A percentile compares a stretch with the other conserved stretches of the same genome.
phyloP scores from a whole-genome alignment of 2,113 vertebrate genomes.

The Pelecanus crispus region DNA sequence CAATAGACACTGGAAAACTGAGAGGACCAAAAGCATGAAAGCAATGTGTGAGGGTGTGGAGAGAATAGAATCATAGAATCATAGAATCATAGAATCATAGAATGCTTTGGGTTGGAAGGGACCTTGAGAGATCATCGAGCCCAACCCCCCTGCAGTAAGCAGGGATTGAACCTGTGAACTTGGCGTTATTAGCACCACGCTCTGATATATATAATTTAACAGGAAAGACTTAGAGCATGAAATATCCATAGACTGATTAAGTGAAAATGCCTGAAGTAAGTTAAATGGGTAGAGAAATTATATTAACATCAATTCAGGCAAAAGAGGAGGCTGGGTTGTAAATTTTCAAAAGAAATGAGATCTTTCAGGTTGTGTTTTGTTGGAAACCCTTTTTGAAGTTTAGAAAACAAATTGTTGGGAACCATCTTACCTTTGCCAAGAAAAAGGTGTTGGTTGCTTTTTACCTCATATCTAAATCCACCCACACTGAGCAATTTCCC shows the following conservation, averaged over 20 bases:
- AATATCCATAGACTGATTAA: not conserved
- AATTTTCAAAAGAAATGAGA: not conserved
- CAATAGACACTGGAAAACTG: not conserved
- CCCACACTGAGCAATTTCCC: not conserved
- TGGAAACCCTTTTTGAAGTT: not conserved
- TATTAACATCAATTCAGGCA: not conserved
- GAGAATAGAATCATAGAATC: no score
- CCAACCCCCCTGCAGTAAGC: no score
- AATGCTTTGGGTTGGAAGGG: no score
- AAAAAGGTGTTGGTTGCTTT: not conserved
- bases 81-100: no score
- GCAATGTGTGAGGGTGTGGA: not conserved
- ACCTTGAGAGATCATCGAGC: no score
- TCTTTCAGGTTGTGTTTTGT: not conserved
- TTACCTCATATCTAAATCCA: not conserved
- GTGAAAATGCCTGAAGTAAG: not conserved
- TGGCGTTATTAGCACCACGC: no score
- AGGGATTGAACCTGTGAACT: no score
- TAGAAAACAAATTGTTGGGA: not conserved
- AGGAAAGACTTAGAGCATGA: not conserved
- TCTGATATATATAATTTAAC: slow-evolving; percentile 4
- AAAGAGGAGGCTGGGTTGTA: not conserved
- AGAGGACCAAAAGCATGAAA: not conserved
- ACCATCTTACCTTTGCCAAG: not conserved
- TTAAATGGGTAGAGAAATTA: not conserved